These are phyloP conservation scores for Lepidostoma basale DNA, from an alignment of 1,140 invertebrate species.

Conservation along the genomic window DNA sequence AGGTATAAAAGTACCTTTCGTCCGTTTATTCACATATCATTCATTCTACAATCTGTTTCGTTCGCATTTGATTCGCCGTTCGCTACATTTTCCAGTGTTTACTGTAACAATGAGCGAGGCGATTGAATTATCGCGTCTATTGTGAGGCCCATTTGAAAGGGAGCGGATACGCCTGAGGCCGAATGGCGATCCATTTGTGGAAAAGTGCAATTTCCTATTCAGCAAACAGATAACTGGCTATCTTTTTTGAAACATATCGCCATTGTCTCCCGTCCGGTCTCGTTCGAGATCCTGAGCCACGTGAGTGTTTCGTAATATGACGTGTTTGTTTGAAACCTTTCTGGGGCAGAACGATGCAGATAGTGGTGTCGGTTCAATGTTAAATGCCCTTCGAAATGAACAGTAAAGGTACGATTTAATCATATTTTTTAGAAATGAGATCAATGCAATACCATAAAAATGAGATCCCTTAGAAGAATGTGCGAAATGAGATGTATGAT, in stretches of 20 bases:
- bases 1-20: no score
- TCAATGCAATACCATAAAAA: no score
- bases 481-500: no score
- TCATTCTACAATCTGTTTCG: conserved; percentile 5
- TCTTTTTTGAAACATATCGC: conserved; percentile 34
- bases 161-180: conserved; percentile 40
- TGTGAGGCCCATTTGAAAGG: conserved; percentile 24
- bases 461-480: no score
- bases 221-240: conserved; percentile 33
- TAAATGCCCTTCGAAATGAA: background rate
- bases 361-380: background rate
- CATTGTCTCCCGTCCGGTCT: conserved; percentile 36
- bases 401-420: no score
- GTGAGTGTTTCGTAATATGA: conserved; percentile 8
- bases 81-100: conserved; percentile 1
- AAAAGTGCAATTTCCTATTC: conserved; percentile 45
- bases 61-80: background rate
- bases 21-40: no score
- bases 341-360: background rate
- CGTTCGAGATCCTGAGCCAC: conserved; percentile 7
- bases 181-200: conserved; percentile 13
- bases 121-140: conserved; percentile 20
- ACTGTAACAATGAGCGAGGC: conserved; percentile 3
- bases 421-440: no score
- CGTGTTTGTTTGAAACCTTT: conserved; percentile 5